Base-by-base conservation (phyloP, 2,888 invertebrate species). In the Eubasilissa splendida region DNA sequence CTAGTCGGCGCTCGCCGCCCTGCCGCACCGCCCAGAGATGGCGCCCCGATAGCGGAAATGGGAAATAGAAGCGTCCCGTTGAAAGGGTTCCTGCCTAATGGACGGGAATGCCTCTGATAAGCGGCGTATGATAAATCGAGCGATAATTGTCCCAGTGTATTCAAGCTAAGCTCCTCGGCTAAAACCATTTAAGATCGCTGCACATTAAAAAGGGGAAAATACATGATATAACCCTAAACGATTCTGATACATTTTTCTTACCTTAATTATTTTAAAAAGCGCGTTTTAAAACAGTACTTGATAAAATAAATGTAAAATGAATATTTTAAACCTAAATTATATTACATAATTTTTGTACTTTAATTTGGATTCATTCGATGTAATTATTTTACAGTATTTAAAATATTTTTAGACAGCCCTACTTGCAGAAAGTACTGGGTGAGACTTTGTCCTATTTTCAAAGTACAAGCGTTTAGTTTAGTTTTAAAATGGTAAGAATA, bases 41-140 rank as follows among this genome's bases (percentile, higher is more conserved):
- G 79, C 77, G 79, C 76, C 71, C 53, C 80, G 77, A 80, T 78
- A 73, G 70, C 80, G 71, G 75, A 76, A 79, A 73, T 63, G 70
- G 82, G 75, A 79, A 76, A 80, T 77, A 79, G 77, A 81, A 77
- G 56, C 53, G 53, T 83, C 76, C 56, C 73, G 52, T 10, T 79
- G 73, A 89, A 89, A 90, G 90, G 90, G 90, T 88, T 90, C 89
- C 90, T 90, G 91, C 88, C 88, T 90, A 91, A 91, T 91, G 91
- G 90, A 89, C 89, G 88, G 84, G 83, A 83, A 91, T 90, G 89
- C 88, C 88, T 87, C 88, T 88, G 91, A 91, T 90, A 90, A 88
- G 80, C 84, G 82, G 42, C 80, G 76, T 76, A 84, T 90, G 91
- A 91, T 91, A 90, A 90, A 91, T 91, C 90, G 90, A 75, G 76